phyloP scores from a whole-genome alignment of 1,140 invertebrate genomes.

The Stegodyphus dumicola region DNA sequence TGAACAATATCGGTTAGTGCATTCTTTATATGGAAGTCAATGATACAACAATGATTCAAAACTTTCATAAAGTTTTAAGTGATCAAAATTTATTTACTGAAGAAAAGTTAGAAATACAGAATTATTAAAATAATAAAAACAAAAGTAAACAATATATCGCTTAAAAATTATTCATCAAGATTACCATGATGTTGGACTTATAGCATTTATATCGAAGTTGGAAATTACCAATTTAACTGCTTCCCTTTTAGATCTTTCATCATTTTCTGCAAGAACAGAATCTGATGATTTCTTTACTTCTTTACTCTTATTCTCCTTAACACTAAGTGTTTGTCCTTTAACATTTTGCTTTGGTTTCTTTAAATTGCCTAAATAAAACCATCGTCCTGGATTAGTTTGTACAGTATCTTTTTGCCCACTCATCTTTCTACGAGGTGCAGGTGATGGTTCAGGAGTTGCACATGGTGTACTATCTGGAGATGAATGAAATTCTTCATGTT shows the following conservation, averaged over 20 bases:
- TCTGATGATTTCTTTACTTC: background rate
- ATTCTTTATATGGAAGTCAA: too few species aligned
- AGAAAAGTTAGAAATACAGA: too few species aligned
- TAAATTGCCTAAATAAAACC: constrained; percentile 45
- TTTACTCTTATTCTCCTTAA: background rate
- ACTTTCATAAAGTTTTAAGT: too few species aligned
- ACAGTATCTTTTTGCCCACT: constrained; percentile 19
- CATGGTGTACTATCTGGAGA: constrained; percentile 45
- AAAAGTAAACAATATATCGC: too few species aligned
- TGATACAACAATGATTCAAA: too few species aligned
- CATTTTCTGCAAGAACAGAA: background rate
- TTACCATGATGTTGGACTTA: constrained; percentile 55
- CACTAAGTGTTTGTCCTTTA: background rate
- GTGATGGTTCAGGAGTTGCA: constrained; percentile 43
- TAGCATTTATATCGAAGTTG: constrained; percentile 51
- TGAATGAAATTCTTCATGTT: constrained; percentile 23
- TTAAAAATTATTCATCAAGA: background rate
- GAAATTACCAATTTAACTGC: constrained; percentile 34
- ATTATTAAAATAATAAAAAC: too few species aligned
- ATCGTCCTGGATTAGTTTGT: constrained; percentile 39
- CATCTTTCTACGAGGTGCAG: constrained; percentile 33
- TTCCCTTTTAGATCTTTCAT: background rate
- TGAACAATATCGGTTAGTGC: too few species aligned
- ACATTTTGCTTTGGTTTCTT: background rate
- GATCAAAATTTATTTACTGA: too few species aligned